Evolutionary conservation across 1,140 invertebrate genomes (phyloP), one percentile per base, ranked within the genome.

Genomic region (Drosophila sp.): DNA sequence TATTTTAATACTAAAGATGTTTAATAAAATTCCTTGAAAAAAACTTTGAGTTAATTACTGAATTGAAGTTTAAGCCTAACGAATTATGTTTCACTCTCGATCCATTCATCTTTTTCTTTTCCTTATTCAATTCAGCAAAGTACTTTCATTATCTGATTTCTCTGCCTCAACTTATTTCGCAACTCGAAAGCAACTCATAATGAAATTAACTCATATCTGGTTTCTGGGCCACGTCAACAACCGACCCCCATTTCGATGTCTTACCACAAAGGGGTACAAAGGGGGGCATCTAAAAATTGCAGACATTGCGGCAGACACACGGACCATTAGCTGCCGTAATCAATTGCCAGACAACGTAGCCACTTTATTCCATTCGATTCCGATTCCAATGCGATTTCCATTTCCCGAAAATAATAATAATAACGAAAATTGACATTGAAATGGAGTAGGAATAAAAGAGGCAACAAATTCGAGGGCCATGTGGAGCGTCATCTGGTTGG

Each of bases 351-450:
- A 77, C 78, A 67, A 51, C 57, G 57, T 45, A 70, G 70, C 79
- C 81, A 80, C 73, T 65, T 78, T 66, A 67, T 80, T 51, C 61
- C 76, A 45, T 64, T 72, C 75, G 64, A 72, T 50, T 59, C 71
- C 75, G 64, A 72, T 50, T 59, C 71, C 73, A 72, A 56, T 59
- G 64, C 76, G 76, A 86, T 81, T 78, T 66, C 63, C 65, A 69
- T 48, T 73, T 56, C 48, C 63, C 63, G 27, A 38, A 51, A 58
- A 43, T 38, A 50, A 32, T 76, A 84, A 84, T 43, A 65, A 67
- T 84, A 84, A 84, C 78, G 65, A 69, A 78, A 82, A 87, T 87
- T 82, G 76, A 82, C 71, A 87, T 87, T 82, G 83, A 87, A 87
- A 82, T 86, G 83, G 78, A 72, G 67, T 63, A 45, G 9, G 48